Evolutionary conservation across 2,888 invertebrate genomes (phyloP), one percentile per base, ranked within the genome.

Genomic region (Molorchus minor): DNA sequence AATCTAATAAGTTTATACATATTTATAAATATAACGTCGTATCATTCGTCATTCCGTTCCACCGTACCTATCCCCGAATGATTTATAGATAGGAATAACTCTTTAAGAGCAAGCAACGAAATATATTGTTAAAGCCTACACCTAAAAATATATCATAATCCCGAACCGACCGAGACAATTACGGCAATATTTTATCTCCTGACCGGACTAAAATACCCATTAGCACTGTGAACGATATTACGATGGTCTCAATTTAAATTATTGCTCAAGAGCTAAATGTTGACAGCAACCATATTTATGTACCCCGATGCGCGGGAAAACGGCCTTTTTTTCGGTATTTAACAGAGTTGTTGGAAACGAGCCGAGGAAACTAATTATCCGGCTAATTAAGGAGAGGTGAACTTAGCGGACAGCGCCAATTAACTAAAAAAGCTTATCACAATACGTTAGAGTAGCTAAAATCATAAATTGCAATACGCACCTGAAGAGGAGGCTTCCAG

Each of bases 401-500:
- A 56, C 35, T 35, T 56, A 47, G 49, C 56, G 56, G 56, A 43
- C 20, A 56, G 17, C 19, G 21, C 41, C 49, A 49, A 56, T 56
- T 56, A 49, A 56, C 43, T 25, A 43, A 56, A 47, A 49, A 49
- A n/a, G 43, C 41, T 43, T 35, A 56, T 56, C 56, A 40, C 49
- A 25, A 36, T 38, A 20, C 21, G 38, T 49, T 49, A 49, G 49
- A 21, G 25, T 19, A 49, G 49, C 25, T 49, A 25, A 49, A 40
- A 38, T 47, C 35, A 36, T 49, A 49, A 49, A 49, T 38, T 49
- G 49, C 49, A 40, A 15, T 16, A 29, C 20, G 15, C 35, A 15
- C 21, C 21, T 13, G 17, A 29, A 15, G 17, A 38, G 49, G 49
- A 38, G 49, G 36, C 16, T 13, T 38, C 38, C 15, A 29, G 38